These are phyloP conservation scores for Diacarnus erythraeanus DNA, from an alignment of 37 sponge, comb jelly and placozoan genomes.

Conservation along the genomic window DNA sequence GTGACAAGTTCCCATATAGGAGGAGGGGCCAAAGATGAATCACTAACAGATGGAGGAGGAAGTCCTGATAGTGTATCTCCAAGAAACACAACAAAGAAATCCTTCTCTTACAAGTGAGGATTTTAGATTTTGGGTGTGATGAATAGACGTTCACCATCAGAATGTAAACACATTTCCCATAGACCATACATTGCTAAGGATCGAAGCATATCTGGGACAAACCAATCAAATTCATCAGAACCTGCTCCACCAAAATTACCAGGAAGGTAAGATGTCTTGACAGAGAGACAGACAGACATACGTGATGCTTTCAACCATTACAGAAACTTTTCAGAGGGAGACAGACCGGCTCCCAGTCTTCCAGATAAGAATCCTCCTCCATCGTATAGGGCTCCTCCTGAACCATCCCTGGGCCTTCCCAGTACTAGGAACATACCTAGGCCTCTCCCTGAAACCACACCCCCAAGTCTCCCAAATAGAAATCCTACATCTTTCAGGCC, in stretches of 20 bases:
- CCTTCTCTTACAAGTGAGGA: neutral
- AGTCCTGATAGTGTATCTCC: neutral
- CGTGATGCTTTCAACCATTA: too few relatives aligned
- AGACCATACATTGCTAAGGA: neutral
- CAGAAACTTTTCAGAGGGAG: neutral
- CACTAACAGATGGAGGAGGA: neutral
- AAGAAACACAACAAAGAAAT: neutral
- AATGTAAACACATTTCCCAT: too few relatives aligned
- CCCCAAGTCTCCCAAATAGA: neutral
- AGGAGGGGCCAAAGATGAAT: neutral
- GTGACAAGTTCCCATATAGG: neutral
- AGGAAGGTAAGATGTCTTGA: neutral
- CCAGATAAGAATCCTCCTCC: neutral
- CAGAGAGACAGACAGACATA: too few relatives aligned
- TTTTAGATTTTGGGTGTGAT: too few relatives aligned
- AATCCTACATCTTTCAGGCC: neutral
- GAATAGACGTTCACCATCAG: too few relatives aligned
- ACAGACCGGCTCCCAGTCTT: neutral
- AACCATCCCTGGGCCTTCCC: neutral
- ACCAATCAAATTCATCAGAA: neutral
- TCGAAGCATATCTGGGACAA: neutral
- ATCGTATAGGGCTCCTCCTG: neutral
- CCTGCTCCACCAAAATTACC: neutral
- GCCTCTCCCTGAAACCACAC: neutral
- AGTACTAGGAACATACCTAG: neutral